phyloP scores from a whole-genome alignment of 2,113 vertebrate genomes.

The Saccopteryx leptura region DNA sequence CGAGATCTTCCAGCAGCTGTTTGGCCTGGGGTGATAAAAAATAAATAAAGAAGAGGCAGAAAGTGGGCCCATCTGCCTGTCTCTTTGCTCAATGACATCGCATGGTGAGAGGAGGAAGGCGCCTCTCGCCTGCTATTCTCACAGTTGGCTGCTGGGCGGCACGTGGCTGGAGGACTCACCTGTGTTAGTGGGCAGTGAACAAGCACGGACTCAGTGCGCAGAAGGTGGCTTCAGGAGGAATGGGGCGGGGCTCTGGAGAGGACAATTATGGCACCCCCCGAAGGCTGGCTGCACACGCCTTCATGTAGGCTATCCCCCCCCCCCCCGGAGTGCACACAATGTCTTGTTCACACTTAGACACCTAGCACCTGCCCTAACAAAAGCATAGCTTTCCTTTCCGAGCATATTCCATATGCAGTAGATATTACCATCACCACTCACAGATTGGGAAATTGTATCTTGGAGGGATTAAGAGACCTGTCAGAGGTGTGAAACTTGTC shows the following conservation, averaged over 20 bases:
- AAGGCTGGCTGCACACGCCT: not conserved
- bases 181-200: not conserved
- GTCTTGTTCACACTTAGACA: not conserved
- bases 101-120: not conserved
- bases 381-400: not conserved
- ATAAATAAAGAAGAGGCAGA: not conserved
- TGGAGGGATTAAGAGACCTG: not conserved
- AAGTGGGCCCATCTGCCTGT: not conserved
- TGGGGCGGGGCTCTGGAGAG: not conserved
- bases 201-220: rapidly evolving
- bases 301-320: not conserved
- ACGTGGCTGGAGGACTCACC: not conserved
- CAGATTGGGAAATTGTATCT: not conserved
- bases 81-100: not conserved
- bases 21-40: not conserved
- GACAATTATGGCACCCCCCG: rapidly evolving
- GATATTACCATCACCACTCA: not conserved
- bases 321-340: not conserved
- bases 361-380: not conserved
- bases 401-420: not conserved
- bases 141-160: rapidly evolving
- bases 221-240: rapidly evolving
- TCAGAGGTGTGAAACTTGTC: not conserved
- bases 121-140: not conserved
- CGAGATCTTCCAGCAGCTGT: not conserved